Evolutionary conservation across 2,888 invertebrate genomes (phyloP).

Genomic region (Machimus atricapillus): DNA sequence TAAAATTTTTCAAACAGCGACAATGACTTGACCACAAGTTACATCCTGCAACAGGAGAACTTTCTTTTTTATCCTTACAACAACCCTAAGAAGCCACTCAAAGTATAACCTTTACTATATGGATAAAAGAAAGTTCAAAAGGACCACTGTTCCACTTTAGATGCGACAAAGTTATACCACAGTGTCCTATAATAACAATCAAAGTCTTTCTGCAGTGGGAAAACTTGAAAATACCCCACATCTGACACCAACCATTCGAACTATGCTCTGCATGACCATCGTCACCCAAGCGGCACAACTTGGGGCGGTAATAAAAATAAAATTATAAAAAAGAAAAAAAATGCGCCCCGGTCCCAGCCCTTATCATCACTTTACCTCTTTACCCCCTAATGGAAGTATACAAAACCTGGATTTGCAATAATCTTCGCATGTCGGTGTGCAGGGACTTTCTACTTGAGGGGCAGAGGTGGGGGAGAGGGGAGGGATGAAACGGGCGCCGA

Average conservation of each 20-base stretch:
- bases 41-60: neutral
- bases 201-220: neutral
- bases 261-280: neutral
- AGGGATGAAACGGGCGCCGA: neutral
- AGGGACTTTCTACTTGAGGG: neutral
- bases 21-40: neutral
- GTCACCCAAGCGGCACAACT: neutral
- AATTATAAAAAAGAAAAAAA: conserved; percentile 23
- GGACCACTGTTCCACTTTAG: neutral
- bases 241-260: neutral
- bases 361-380: conserved; percentile 38
- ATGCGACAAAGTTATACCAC: neutral
- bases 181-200: neutral
- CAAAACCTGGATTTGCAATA: conserved; percentile 35
- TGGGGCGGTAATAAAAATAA: conserved; percentile 20
- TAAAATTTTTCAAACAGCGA: neutral
- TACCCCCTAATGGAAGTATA: conserved; percentile 35
- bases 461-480: neutral
- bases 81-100: neutral
- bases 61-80: neutral
- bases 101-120: neutral
- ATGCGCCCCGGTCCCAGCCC: neutral
- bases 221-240: neutral
- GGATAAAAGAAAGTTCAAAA: neutral
- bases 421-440: conserved; percentile 24